Evolutionary conservation across 2,113 vertebrate species (phyloP).

Genomic region (Periophthalmodon schlosseri): DNA sequence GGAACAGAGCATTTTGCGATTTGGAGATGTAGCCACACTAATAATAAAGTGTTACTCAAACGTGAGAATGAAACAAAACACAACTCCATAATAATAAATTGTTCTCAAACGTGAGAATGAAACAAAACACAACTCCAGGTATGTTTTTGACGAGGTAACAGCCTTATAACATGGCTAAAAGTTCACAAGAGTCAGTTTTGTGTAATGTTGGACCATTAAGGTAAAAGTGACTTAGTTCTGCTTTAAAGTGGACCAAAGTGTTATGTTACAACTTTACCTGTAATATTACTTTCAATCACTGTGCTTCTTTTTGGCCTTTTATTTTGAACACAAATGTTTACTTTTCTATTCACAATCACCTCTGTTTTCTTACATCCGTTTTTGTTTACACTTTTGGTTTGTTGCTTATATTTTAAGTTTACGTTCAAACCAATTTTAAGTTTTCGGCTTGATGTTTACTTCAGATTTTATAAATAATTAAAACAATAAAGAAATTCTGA

Average conservation of each 20-base stretch:
- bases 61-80: too few species aligned
- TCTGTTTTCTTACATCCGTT: neutral
- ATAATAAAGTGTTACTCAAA: too few species aligned
- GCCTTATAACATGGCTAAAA: too few species aligned
- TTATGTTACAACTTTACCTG: neutral
- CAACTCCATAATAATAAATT: too few species aligned
- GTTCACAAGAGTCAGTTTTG: too few species aligned
- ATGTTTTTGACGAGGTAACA: too few species aligned
- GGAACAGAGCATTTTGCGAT: too few species aligned
- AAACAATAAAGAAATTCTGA: constrained; percentile 5
- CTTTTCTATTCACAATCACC: neutral
- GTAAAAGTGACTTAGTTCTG: neutral
- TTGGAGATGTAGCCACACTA: too few species aligned
- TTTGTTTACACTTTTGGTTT: neutral
- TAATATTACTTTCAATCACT: too few species aligned
- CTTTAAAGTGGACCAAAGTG: constrained; percentile 8
- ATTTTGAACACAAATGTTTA: too few species aligned
- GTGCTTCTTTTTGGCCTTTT: neutral
- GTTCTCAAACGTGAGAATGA: too few species aligned
- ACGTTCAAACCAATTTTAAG: neutral
- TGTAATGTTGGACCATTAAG: neutral
- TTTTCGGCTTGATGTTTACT: neutral
- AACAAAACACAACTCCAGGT: too few species aligned
- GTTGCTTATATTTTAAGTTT: neutral
- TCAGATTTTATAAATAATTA: constrained; percentile 1